Evolutionary conservation across 2,797 vertebrate genomes (phyloP).

Genomic region (Hypotaenidia okinawae): DNA sequence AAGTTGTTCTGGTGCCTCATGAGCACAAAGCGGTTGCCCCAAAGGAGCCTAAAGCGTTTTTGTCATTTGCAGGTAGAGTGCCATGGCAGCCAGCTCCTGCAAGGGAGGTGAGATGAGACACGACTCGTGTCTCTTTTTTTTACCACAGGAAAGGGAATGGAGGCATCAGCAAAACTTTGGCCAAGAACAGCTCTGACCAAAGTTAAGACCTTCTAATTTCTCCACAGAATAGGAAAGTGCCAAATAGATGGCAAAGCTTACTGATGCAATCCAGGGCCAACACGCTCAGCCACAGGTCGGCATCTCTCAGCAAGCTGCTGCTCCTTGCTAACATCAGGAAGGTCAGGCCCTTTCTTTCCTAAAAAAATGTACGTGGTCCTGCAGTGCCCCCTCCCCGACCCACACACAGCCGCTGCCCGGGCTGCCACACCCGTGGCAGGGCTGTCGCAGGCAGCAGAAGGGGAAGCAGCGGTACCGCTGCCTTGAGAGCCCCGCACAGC

Average conservation of each 20-base stretch:
- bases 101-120: not conserved
- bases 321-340: not conserved
- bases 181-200: not conserved
- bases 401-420: fast-evolving
- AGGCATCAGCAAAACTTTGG: not conserved
- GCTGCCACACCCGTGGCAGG: fast-evolving
- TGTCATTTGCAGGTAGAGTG: not conserved
- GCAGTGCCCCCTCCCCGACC: fast-evolving
- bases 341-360: not conserved
- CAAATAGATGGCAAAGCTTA: not conserved
- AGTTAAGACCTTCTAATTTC: not conserved
- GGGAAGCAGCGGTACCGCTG: not conserved
- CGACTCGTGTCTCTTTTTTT: not conserved
- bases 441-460: not conserved
- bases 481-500: not conserved
- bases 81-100: not conserved
- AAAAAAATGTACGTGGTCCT: not conserved
- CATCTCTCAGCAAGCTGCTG: not conserved
- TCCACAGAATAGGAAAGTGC: not conserved
- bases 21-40: not conserved
- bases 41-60: not conserved
- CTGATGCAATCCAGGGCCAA: not conserved
- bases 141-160: not conserved
- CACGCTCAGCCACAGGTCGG: fast-evolving
- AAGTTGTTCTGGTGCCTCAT: not conserved